These are phyloP conservation scores for Apotomis turbidana DNA, from an alignment of 2,888 invertebrate genomes.

Conservation along the genomic window DNA sequence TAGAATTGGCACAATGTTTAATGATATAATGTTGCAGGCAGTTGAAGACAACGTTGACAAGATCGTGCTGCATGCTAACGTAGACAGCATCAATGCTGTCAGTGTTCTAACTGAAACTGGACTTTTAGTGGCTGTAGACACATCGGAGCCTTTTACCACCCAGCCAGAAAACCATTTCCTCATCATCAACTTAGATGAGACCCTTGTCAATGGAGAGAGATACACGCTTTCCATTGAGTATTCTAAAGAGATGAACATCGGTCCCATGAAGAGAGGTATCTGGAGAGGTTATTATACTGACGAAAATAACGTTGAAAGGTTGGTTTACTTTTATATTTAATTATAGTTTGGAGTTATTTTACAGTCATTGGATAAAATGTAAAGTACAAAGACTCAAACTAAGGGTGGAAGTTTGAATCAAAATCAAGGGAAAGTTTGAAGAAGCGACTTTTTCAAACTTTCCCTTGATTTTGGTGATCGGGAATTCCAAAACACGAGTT, in stretches of 20 bases:
- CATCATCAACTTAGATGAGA: slow-evolving; percentile 61
- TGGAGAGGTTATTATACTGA: slow-evolving; percentile 77
- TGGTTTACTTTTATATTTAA: slow-evolving; percentile 26
- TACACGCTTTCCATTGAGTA: slow-evolving; percentile 78
- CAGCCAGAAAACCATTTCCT: slow-evolving; percentile 74
- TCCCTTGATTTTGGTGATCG: too few relatives aligned
- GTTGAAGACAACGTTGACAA: slow-evolving; percentile 59
- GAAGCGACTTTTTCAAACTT: too few relatives aligned
- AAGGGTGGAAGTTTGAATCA: too few relatives aligned
- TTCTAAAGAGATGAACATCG: slow-evolving; percentile 78
- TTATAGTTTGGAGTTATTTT: not conserved
- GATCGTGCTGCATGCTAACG: slow-evolving; percentile 80
- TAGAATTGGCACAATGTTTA: not conserved
- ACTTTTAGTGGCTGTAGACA: slow-evolving; percentile 47
- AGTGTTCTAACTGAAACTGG: slow-evolving; percentile 49
- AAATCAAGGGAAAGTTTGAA: too few relatives aligned
- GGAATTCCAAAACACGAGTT: too few relatives aligned
- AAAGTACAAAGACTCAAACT: too few relatives aligned
- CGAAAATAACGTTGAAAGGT: slow-evolving; percentile 66
- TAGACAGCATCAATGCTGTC: slow-evolving; percentile 60
- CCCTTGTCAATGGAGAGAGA: slow-evolving; percentile 54
- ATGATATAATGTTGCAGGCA: slow-evolving; percentile 55
- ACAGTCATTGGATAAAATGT: too few relatives aligned
- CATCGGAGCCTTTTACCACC: slow-evolving; percentile 48
- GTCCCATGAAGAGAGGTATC: slow-evolving; percentile 76